phyloP scores from a whole-genome alignment of 2,797 vertebrate genomes.

The Sternotherus odoratus region DNA sequence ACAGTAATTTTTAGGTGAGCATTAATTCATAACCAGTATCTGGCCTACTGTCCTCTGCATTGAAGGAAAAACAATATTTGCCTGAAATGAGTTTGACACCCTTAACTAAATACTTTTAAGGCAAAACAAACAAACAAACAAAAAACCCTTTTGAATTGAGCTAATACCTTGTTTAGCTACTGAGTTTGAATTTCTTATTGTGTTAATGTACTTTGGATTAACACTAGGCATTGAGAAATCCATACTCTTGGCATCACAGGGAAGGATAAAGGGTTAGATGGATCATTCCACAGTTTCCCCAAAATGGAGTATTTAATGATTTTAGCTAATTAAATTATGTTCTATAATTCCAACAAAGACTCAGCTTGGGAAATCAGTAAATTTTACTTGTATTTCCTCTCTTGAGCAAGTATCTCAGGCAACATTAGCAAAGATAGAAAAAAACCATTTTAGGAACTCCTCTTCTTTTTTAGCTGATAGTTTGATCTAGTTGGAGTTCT shows the following conservation, averaged over 20 bases:
- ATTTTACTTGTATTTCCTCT: constrained; percentile 47
- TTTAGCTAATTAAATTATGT: constrained; percentile 51
- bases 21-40: not conserved
- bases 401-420: constrained; percentile 52
- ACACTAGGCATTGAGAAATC: constrained; percentile 56
- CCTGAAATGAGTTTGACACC: not conserved
- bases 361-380: constrained; percentile 41
- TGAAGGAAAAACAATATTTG: not conserved
- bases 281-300: constrained; percentile 12
- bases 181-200: constrained; percentile 31
- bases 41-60: not conserved
- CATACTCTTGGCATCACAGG: constrained; percentile 55
- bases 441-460: constrained; percentile 13
- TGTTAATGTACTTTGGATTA: constrained; percentile 33
- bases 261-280: constrained; percentile 36
- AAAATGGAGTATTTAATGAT: constrained; percentile 29
- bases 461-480: constrained; percentile 23
- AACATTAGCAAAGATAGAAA: constrained; percentile 57
- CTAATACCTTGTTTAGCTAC: constrained; percentile 58
- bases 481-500: constrained; percentile 70
- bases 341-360: constrained; percentile 59
- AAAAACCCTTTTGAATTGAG: constrained; percentile 39
- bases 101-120: constrained; percentile 17
- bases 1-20: not conserved
- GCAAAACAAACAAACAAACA: not conserved